Evolutionary conservation across 2,113 vertebrate genomes (phyloP), one percentile per base, ranked within the genome.

Genomic region (Lophura nycthemera): DNA sequence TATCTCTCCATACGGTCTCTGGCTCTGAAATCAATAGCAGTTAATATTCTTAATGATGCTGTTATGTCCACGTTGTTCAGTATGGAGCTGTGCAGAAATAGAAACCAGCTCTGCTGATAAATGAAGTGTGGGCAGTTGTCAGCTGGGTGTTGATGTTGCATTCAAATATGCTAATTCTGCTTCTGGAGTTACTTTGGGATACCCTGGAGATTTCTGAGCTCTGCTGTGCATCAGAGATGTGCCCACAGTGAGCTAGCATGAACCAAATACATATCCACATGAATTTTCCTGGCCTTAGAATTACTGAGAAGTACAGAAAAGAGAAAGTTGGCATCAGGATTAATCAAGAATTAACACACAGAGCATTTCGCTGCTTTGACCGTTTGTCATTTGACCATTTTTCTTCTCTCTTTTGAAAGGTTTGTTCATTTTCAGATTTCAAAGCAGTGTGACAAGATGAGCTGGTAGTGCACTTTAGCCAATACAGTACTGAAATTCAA

Each of bases 401-500:
- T 45, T 93, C 66, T 94, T 69, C 77, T 78, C 43, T 89, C 69
- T 92, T 95, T 95, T 92, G 75, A 90, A 96, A 95, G 90, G 21
- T 73, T 43, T 75, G 95, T 95, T 97, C 86, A 59, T 88, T 91
- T 88, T 72, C 70, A 63, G 8, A 73, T 94, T 95, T 96, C 81
- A 92, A 92, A 97, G 91, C 77, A 29, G 69, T 82, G 95, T 74
- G 75, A 64, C 50, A 66, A 69, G 83, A 74, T 83, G 87, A 86
- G 85, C 61, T 67, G 60, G 85, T 71, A 64, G 72, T 67, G 45
- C 70, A 60, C 86, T 89, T 96, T 21, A 90, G 78, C 82, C 73
- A 61, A 54, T n/a, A 78, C 65, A 56, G 89, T 21, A 30, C 86
- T 79, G 92, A 85, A 96, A 94, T 92, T 91, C 76, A 83, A 93